phyloP scores from a whole-genome alignment of 2,113 vertebrate species.

The Grantiella picta region DNA sequence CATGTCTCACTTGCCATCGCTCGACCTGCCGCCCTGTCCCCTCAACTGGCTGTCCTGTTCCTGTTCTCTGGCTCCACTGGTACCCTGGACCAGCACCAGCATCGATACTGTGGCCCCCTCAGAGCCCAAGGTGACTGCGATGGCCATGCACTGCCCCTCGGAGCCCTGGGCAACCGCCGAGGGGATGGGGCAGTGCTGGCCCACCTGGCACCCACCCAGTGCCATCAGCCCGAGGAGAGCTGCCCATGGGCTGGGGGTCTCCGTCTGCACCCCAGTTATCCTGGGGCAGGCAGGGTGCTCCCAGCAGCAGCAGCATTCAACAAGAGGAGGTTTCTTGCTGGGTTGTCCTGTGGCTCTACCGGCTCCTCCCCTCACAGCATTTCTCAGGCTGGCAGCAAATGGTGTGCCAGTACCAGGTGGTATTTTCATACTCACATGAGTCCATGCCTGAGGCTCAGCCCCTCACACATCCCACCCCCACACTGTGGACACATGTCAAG shows the following conservation, averaged over 20 bases:
- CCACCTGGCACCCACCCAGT: not conserved
- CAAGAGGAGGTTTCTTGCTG: not conserved
- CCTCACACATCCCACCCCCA: too few relatives aligned
- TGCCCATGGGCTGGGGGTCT: not conserved
- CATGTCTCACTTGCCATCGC: fast-evolving
- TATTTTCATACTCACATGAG: fast-evolving
- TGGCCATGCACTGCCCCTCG: fast-evolving
- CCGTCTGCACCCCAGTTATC: not conserved
- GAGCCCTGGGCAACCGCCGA: fast-evolving
- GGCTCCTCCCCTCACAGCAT: not conserved
- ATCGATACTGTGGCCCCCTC: not conserved
- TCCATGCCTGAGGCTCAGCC: not conserved
- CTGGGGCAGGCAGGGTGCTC: not conserved
- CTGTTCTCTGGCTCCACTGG: fast-evolving
- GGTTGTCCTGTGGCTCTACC: not conserved
- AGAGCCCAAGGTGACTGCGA: fast-evolving
- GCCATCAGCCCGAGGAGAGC: not conserved
- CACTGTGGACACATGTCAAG: fast-evolving
- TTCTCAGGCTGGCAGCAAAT: not conserved
- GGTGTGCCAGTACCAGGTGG: not conserved
- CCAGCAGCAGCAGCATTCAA: not conserved
- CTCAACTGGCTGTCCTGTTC: fast-evolving
- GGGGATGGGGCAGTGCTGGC: fast-evolving
- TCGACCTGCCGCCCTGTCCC: fast-evolving
- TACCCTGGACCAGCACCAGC: not conserved